phyloP scores from a whole-genome alignment of 1,140 invertebrate species.

The Drosophila kurseongensis region DNA sequence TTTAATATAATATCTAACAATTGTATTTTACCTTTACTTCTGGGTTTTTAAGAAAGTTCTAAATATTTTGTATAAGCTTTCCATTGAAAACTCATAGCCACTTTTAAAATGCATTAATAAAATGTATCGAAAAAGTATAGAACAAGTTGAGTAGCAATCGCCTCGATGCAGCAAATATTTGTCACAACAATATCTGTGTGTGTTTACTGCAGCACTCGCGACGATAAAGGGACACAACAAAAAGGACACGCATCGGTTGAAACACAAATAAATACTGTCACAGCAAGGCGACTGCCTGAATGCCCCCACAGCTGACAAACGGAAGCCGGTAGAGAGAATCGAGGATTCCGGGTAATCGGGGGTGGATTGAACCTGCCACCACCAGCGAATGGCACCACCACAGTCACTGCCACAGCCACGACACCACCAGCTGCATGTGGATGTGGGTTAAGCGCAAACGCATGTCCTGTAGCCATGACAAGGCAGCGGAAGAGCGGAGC shows the following conservation, averaged over 20 bases:
- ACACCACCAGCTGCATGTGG: constrained; percentile 54
- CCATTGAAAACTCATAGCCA: no score
- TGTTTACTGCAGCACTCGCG: constrained; percentile 27
- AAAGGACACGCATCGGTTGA: constrained; percentile 55
- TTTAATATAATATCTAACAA: no score
- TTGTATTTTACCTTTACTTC: no score
- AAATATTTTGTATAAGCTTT: no score
- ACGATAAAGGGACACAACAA: constrained; percentile 25
- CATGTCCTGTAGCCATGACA: constrained; percentile 61
- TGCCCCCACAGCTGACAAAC: neutral
- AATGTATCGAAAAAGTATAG: no score
- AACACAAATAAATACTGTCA: constrained; percentile 66
- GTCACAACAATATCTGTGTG: constrained; percentile 41
- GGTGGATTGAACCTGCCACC: constrained; percentile 31
- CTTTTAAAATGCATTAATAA: neutral
- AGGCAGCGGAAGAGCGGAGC: constrained; percentile 40
- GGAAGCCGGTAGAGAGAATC: constrained; percentile 23
- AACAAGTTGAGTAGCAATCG: constrained; percentile 22
- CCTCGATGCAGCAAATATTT: constrained; percentile 49
- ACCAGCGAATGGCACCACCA: constrained; percentile 9
- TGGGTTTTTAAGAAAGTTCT: no score
- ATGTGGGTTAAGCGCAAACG: constrained; percentile 75
- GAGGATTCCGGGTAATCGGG: constrained; percentile 12
- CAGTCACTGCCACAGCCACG: neutral
- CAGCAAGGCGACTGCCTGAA: constrained; percentile 33